Evolutionary conservation across 1,140 invertebrate genomes (phyloP).

Genomic region (Microplitis demolitor): DNA sequence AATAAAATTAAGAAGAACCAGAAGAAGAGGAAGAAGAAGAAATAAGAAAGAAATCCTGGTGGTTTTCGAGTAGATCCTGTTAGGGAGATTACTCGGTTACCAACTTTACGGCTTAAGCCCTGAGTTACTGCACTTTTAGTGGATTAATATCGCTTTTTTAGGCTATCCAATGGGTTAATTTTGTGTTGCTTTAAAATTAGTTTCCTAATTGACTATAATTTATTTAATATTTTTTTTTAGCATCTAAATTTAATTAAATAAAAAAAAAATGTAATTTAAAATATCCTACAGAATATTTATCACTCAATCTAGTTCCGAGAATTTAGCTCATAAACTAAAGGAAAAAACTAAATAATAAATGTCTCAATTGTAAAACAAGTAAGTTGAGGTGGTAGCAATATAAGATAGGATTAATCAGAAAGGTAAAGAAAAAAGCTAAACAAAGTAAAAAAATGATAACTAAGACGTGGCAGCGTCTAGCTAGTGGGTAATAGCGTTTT

Average conservation of each 20-base stretch:
- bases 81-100: conserved; percentile 13
- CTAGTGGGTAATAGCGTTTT: conserved; percentile 43
- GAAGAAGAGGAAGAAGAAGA: no score
- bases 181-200: not conserved
- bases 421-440: not conserved
- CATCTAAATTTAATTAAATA: no score
- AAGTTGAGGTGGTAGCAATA: not conserved
- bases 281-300: no score
- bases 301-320: no score
- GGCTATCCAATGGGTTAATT: not conserved
- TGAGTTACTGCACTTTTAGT: not conserved
- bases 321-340: no score
- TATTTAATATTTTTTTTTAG: no score
- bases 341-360: no score
- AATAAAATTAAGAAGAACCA: not conserved
- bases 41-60: not conserved
- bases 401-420: not conserved
- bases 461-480: conserved; percentile 26
- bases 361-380: no score
- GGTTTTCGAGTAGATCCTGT: conserved; percentile 8
- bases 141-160: not conserved
- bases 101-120: conserved; percentile 2
- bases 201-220: not conserved
- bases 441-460: not conserved
- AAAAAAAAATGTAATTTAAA: no score